Evolutionary conservation across 2,113 vertebrate genomes (phyloP), one percentile per base, ranked within the genome.

Genomic region (Takifugu flavidus): DNA sequence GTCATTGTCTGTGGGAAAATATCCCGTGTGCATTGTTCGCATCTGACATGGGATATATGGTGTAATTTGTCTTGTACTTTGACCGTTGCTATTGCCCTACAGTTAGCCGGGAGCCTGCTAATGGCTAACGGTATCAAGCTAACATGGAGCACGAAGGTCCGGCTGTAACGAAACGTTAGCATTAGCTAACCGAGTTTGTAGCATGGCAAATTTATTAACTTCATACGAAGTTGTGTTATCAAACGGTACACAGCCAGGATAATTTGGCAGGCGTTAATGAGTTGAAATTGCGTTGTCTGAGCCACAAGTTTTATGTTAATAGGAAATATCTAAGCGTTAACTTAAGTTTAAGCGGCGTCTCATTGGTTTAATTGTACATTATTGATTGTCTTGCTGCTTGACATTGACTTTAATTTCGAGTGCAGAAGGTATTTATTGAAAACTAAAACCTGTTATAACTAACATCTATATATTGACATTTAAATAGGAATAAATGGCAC

Each of bases 81-180:
- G 83, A 88, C 86, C 83, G 84, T 75, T 83, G 72, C 61, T 70
- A 10, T 58, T 81, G 84, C 82, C 82, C 79, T 85, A 61, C 66
- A 42, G 65, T 78, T 79, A 82, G 75, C 79, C n/a, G 43, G 39
- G 77, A 72, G 57, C 59, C 58, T 50, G 71, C 59, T 85, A 80
- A 15, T 27, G 25, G 76, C 69, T 77, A 77, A 51, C 8, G 20
- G 14, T 67, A 39, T 4, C 20, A 6, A 58, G 69, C 69, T 76
- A 78, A 65, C 56, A 11, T 61, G 13, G 52, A 62, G 68, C 58
- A 14, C 42, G 2, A 50, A 45, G n/a, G 43, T 4, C 26, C 45
- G 62, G 39, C 20, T 11, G 45, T 2, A 25, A 26, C 70, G 20
- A 46, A 26, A 6, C 13, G 2, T 56, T 68, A 57, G 65, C 72